Percentiles rank a stretch among this genome's conserved stretches.
phyloP scores from a whole-genome alignment of 2,888 invertebrate genomes.

The Amiota minor region DNA sequence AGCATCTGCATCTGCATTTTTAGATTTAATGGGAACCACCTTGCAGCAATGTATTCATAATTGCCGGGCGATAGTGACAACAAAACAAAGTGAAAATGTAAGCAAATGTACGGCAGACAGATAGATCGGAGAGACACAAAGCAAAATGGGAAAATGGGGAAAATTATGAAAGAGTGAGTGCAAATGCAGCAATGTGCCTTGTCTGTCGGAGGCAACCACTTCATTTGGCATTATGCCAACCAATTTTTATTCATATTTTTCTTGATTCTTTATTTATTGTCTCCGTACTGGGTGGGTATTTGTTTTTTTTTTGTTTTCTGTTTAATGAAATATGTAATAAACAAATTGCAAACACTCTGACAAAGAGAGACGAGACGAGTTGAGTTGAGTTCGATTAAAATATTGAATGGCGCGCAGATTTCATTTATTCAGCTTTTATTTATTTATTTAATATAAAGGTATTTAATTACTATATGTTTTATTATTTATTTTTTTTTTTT shows the following conservation, averaged over 20 bases:
- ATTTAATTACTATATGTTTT: neutral
- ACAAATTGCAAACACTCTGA: neutral
- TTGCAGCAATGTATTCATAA: conserved; percentile 31
- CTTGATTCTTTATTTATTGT: neutral
- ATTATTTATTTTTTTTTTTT: neutral
- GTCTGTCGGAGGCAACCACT: conserved; percentile 34
- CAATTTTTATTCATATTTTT: conserved; percentile 32
- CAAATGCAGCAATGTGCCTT: conserved; percentile 18
- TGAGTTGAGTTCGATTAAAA: neutral
- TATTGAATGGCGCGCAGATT: neutral
- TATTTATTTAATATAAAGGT: neutral
- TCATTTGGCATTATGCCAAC: conserved; percentile 55
- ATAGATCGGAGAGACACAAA: conserved; percentile 27
- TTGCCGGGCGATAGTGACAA: neutral
- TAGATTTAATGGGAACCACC: conserved; percentile 55
- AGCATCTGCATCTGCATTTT: conserved; percentile 44
- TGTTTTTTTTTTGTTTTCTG: conserved; percentile 32
- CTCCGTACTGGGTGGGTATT: too few species aligned
- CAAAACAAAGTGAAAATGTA: conserved; percentile 35
- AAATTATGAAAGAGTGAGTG: neutral
- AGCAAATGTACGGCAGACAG: neutral
- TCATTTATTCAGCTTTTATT: neutral
- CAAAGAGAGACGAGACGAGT: neutral
- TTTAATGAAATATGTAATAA: conserved; percentile 23
- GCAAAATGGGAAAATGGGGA: conserved; percentile 12